These are phyloP conservation scores for Dasypogon diadema DNA, from an alignment of 2,888 invertebrate genomes.

Conservation along the genomic window DNA sequence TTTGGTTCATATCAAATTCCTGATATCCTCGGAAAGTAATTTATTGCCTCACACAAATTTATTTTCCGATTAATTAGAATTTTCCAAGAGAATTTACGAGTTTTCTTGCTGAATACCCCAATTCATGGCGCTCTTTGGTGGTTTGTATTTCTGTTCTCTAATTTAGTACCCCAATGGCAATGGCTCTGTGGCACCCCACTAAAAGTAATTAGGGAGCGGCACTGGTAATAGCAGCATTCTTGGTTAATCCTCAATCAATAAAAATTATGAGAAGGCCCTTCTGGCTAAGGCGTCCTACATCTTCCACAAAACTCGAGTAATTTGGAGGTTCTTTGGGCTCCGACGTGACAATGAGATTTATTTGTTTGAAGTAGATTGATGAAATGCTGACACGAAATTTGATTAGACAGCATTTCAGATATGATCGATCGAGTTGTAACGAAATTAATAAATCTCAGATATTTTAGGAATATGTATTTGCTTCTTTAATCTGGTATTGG, in stretches of 20 bases:
- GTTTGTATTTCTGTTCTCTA: slow-evolving; percentile 33
- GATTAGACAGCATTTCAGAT: slow-evolving; percentile 25
- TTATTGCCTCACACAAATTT: slow-evolving; percentile 42
- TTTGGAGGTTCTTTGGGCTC: not conserved
- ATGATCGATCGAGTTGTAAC: slow-evolving; percentile 26
- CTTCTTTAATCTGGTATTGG: no score
- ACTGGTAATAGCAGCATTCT: slow-evolving; percentile 16
- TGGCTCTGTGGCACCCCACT: slow-evolving; percentile 23
- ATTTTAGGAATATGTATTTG: no score
- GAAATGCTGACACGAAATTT: slow-evolving; percentile 30
- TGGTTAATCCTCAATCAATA: slow-evolving; percentile 44
- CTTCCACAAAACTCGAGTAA: not conserved
- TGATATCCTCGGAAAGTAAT: slow-evolving; percentile 35
- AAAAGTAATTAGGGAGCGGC: slow-evolving; percentile 38
- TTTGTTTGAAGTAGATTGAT: slow-evolving; percentile 44
- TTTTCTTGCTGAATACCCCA: slow-evolving; percentile 27
- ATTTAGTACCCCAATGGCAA: slow-evolving; percentile 24
- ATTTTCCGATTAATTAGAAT: slow-evolving; percentile 51
- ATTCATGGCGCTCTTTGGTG: slow-evolving; percentile 15
- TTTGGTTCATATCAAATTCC: slow-evolving; percentile 37
- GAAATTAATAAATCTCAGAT: not conserved
- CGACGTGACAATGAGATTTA: slow-evolving; percentile 38
- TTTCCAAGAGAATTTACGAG: slow-evolving; percentile 42
- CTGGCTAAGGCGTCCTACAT: not conserved
- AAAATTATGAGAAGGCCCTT: slow-evolving; percentile 44